These are phyloP conservation scores for Neuroterus valhalla DNA, from an alignment of 1,140 invertebrate species.

Conservation along the genomic window DNA sequence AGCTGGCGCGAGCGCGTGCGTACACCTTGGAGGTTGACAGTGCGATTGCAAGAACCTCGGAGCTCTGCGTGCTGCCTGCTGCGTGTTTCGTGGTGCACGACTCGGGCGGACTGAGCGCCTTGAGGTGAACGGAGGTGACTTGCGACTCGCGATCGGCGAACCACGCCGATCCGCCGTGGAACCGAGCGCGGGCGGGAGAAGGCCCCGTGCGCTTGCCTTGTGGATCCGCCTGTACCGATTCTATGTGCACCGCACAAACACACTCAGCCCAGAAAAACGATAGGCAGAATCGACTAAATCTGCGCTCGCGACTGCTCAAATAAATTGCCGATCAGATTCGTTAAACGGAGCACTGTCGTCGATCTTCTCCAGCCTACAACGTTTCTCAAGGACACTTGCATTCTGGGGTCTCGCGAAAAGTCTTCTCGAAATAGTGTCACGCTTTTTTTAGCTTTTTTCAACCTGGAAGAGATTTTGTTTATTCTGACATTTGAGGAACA, in stretches of 20 bases:
- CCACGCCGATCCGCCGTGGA: conserved; percentile 45
- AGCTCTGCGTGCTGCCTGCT: conserved; percentile 49
- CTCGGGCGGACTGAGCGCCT: conserved; percentile 60
- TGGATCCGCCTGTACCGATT: conserved; percentile 50
- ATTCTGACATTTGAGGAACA: no score
- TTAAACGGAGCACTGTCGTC: conserved; percentile 29
- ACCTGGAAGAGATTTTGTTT: no score
- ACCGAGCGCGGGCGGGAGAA: conserved; percentile 61
- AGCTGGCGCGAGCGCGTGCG: neutral
- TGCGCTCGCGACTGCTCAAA: conserved; percentile 13
- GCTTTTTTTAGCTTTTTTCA: no score
- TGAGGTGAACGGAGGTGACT: conserved; percentile 73
- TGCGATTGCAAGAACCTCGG: neutral
- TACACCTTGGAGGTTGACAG: neutral
- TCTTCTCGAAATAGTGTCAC: no score
- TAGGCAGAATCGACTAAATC: conserved; percentile 21
- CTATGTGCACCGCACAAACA: conserved; percentile 33
- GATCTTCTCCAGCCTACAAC: neutral
- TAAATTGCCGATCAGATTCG: conserved; percentile 28
- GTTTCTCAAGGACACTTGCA: conserved; percentile 2
- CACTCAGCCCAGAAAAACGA: neutral
- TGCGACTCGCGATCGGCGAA: conserved; percentile 65
- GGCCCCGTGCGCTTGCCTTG: conserved; percentile 52
- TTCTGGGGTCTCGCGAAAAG: neutral
- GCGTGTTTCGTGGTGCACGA: conserved; percentile 61